A percentile compares a stretch with the other conserved stretches of the same genome.
These are phyloP conservation scores for Geopemphigus sp. DNA, from an alignment of 1,140 invertebrate genomes.

Conservation along the genomic window DNA sequence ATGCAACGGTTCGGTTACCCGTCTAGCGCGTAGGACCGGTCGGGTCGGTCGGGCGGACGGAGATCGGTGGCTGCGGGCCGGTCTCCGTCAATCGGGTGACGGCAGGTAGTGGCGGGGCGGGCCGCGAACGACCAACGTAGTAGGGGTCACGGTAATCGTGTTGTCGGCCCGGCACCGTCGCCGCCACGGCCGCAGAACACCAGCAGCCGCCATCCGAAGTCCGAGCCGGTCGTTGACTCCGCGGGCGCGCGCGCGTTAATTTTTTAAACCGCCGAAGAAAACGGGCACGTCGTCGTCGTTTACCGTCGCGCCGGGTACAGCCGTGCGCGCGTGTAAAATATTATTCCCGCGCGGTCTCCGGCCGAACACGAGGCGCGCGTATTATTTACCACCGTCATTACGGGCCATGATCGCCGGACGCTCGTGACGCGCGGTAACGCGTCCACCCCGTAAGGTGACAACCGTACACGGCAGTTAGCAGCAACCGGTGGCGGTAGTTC, in stretches of 20 bases:
- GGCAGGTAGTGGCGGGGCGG: constrained; percentile 22
- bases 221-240: constrained; percentile 48
- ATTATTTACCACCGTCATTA: neutral
- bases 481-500: too few relatives aligned
- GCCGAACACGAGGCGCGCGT: neutral
- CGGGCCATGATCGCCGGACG: neutral
- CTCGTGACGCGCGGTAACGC: neutral
- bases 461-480: neutral
- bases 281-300: neutral
- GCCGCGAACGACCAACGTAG: constrained; percentile 21
- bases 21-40: too few relatives aligned
- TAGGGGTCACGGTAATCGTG: constrained; percentile 42
- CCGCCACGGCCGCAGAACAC: neutral
- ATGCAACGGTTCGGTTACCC: too few relatives aligned
- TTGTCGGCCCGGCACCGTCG: constrained; percentile 12
- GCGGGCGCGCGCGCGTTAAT: constrained; percentile 12
- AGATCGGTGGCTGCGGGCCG: neutral
- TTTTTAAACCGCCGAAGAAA: neutral
- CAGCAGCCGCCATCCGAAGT: constrained; percentile 45
- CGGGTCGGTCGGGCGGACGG: neutral
- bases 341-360: too few relatives aligned
- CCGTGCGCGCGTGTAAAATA: too few relatives aligned
- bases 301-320: too few relatives aligned
- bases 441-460: neutral
- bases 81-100: neutral